These are phyloP conservation scores for Nettapus auritus DNA, from an alignment of 2,113 vertebrate genomes.

Conservation along the genomic window DNA sequence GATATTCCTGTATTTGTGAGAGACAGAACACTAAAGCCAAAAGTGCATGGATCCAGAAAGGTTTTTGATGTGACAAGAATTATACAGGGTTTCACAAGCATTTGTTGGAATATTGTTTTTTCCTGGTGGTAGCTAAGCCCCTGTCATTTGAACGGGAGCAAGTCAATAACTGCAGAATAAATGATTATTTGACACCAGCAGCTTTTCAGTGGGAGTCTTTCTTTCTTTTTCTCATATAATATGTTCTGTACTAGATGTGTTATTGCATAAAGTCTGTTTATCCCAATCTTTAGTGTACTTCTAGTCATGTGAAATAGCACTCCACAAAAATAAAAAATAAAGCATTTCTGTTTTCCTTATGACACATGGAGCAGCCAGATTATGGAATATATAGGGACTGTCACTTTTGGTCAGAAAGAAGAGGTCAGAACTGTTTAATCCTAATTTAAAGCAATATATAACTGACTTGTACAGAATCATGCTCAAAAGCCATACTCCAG, in stretches of 20 bases:
- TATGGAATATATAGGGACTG: neutral
- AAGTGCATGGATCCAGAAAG: neutral
- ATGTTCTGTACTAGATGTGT: neutral
- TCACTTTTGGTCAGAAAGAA: neutral
- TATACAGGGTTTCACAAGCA: neutral
- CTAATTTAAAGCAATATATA: neutral
- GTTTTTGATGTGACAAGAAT: neutral
- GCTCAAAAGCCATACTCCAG: neutral
- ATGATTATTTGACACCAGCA: constrained; percentile 47
- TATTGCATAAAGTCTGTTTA: constrained; percentile 15
- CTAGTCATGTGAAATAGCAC: neutral
- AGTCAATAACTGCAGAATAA: constrained; percentile 26
- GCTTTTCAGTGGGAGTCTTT: constrained; percentile 49
- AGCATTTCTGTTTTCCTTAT: neutral
- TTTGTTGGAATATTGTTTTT: constrained; percentile 15
- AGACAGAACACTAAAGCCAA: neutral
- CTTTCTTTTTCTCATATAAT: constrained; percentile 49
- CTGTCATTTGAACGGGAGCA: neutral
- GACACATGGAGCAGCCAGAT: neutral
- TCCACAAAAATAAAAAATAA: neutral
- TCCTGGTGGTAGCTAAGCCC: neutral
- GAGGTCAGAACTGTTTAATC: neutral
- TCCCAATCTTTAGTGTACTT: neutral
- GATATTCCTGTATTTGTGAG: neutral
- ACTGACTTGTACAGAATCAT: neutral